These are phyloP conservation scores for Branchellion lobata DNA, from an alignment of 2,888 invertebrate genomes.

Conservation along the genomic window DNA sequence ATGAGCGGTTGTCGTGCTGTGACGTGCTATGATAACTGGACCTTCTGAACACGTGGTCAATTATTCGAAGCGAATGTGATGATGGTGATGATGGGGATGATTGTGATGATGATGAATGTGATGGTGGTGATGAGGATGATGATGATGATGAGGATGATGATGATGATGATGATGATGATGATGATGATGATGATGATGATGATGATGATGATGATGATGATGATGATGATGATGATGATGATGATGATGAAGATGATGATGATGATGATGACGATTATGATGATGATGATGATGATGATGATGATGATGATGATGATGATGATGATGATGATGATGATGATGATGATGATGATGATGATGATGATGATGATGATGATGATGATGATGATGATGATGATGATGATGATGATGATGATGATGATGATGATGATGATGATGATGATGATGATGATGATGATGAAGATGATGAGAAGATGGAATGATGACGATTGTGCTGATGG, in stretches of 20 bases:
- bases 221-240: not conserved
- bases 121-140: too few species aligned
- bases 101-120: too few species aligned
- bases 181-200: not conserved
- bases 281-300: not conserved
- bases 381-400: not conserved
- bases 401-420: not conserved
- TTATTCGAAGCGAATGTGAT: too few species aligned
- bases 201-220: not conserved
- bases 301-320: not conserved
- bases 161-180: not conserved
- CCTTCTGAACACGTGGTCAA: not conserved
- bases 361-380: not conserved
- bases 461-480: not conserved
- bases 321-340: not conserved
- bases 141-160: too few species aligned
- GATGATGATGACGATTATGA: too few species aligned
- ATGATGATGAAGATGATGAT: not conserved
- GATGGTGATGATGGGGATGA: too few species aligned
- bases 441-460: not conserved
- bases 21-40: too few species aligned
- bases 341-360: not conserved
- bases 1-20: too few species aligned
- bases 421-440: not conserved
- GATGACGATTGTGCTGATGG: not conserved